Base-by-base conservation (phyloP, 2,113 vertebrate species). In the Microcebus lehilahytsara region DNA sequence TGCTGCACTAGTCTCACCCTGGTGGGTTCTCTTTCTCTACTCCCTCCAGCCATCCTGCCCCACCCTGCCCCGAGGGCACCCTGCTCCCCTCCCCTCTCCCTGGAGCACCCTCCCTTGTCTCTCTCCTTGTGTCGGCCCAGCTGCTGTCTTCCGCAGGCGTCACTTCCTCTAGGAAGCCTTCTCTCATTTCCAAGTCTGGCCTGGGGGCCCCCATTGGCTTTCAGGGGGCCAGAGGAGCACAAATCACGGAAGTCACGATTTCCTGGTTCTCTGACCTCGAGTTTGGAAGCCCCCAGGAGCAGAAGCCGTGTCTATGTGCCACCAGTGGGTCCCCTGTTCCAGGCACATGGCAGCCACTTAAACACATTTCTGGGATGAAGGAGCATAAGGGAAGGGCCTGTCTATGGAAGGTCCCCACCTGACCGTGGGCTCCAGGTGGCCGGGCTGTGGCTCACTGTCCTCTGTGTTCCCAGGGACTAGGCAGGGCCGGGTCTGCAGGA, bases 31-130 rank as follows among this genome's bases (percentile, higher is more conserved):
- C 75, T 40, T 40, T 12, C 30, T 83, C 69, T 23, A 58, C 71
- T 37, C 13, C 37, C 56, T 25, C n/a, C 14, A 25, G 40, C 58
- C 13, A 9, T 8, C 56, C 8, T 13, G 4, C 2, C 25, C 17
- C 4, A 13, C 13, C 25, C 23, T 0, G 3, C 5, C n/a, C 6
- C 0, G 0, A 53, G 4, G 8, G n/a, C 8, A 11, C 78, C 2
- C 0, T 1, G 42, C 11, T 58, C 11, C 49, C 13, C 30, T 30
- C n/a, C 72, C 20, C 34, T 30, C n/a, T 77, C 49, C n/a, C 2
- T 7, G 3, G 6, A 58, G 42, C 46, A 12, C 37, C 30, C 16
- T 34, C 22, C 71, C 40, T 53, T 1, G 0, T 53, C 66, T 64
- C 69, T 14, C 6, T 49, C 51, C 12, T 30, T 34, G 8, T 5